phyloP scores from a whole-genome alignment of 2,888 invertebrate species.

The Amorpha juglandis region DNA sequence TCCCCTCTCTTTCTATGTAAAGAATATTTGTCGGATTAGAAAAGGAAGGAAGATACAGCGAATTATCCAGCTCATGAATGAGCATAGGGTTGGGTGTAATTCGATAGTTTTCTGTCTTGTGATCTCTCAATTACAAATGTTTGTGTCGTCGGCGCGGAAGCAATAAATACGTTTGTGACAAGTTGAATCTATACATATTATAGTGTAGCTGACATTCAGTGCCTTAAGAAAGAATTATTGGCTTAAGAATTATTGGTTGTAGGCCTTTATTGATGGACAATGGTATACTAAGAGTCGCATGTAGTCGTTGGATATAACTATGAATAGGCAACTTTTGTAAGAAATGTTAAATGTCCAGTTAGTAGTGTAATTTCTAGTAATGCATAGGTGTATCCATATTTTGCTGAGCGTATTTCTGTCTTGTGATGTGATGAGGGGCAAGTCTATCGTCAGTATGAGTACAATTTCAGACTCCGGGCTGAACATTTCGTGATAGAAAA shows the following conservation, averaged over 20 bases:
- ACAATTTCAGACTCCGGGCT: too few relatives aligned
- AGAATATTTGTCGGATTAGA: background rate
- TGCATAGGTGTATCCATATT: too few relatives aligned
- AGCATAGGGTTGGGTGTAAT: conserved; percentile 69
- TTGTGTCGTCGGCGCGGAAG: conserved; percentile 69
- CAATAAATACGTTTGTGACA: conserved; percentile 59
- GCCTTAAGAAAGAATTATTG: conserved; percentile 6
- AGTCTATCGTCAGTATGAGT: too few relatives aligned
- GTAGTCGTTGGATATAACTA: background rate
- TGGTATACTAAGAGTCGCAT: background rate
- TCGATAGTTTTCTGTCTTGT: conserved; percentile 67
- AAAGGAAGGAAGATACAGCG: conserved; percentile 13
- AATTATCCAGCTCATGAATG: conserved; percentile 1
- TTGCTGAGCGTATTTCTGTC: too few relatives aligned
- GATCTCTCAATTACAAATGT: conserved; percentile 80
- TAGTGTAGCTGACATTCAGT: background rate
- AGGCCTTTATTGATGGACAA: conserved; percentile 2
- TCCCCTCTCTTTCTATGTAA: conserved; percentile 5
- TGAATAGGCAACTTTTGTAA: background rate
- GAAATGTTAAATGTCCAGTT: background rate
- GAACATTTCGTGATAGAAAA: too few relatives aligned
- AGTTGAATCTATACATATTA: conserved; percentile 2
- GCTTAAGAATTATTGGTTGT: background rate
- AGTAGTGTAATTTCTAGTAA: too few relatives aligned
- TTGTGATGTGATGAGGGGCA: too few relatives aligned